Base-by-base conservation (phyloP, 2,888 invertebrate species). In the Eudemis profundana region DNA sequence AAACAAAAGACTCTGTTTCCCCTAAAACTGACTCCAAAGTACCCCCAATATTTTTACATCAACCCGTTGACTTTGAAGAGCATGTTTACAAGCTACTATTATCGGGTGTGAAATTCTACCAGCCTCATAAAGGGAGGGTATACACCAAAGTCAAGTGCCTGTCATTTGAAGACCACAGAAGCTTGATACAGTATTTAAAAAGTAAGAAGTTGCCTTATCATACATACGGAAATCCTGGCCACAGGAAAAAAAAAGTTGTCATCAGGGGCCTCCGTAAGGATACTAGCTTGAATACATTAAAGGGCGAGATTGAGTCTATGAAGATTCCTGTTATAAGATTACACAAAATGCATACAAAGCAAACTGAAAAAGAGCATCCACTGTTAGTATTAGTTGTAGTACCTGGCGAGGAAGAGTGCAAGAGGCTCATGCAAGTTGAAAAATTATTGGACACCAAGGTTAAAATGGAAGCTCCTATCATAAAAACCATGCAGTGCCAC, bases 401-500 rank as follows among this genome's bases (percentile, higher is more conserved):
- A n/a, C 81, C 82, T 7, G 70, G 77, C 63, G 72, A 77, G 67
- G 73, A 75, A 0, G 70, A 78, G 14, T 83, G 85, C 1, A 74
- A 76, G 49, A 74, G 69, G 21, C 70, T 87, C 33, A 73, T 86
- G 14, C 72, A 71, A 66, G 61, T 86, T 0, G 71, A 69, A 15
- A 76, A 79, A 40, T 61, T 86, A 21, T 72, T 84, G 40, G 83
- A 79, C 0, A 61, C 77, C 51, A 59, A 76, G 29, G 79, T 91
- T 0, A 74, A 54, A 38, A 69, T 89, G 53, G 89, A 92, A 70
- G 81, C 81, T 5, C 84, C 85, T 1, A 66, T 73, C 12, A 21
- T 29, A 4, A 86, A 83, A 62, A 61, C 70, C 0, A 82, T 71
- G 40, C 90, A 92, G 66, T 91, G 91, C 70, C 77, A 83, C 63